Evolutionary conservation across 1,140 invertebrate species (phyloP), one percentile per base, ranked within the genome.

Genomic region (Telenomus remus): DNA sequence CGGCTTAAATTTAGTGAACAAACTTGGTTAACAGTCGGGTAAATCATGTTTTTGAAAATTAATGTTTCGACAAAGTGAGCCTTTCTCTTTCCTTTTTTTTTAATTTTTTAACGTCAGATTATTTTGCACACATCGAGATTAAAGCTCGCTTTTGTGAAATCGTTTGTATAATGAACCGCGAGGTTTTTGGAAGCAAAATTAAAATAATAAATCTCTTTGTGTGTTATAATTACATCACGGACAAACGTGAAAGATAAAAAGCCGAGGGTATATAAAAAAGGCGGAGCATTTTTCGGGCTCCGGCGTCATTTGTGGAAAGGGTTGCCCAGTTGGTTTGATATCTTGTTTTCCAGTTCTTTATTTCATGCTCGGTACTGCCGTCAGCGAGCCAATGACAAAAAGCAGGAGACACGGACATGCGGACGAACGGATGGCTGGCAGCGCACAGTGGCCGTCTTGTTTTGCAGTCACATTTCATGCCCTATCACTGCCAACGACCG

Each of bases 361-460:
- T 10, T 19, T 50, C 55, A 69, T 61, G 47, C n/a, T 11, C 37
- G 37, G 27, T 50, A 48, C 48, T 51, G 63, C 71, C 75, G 74
- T 79, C 77, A 77, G 77, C 78, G 66, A 68, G 57, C 60, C 64
- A 69, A 74, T 79, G 79, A 83, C 79, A 81, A 82, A 81, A 82
- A 80, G 70, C 76, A 78, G 76, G 61, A 80, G 73, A 80, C 76
- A 73, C 71, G 71, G 71, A 79, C 70, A 79, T 79, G 54, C 65
- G 80, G 78, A 70, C 51, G 69, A 69, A 73, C 61, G 71, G 75
- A 73, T 61, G 74, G 64, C 78, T 80, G 69, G 63, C 47, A 77
- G 65, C 64, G 60, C 76, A 85, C 84, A 85, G 83, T 82, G 81
- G 79, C 64, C 76, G 71, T 72, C 75, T 85, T 85, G 82, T 84